phyloP scores from a whole-genome alignment of 1,140 invertebrate species.

The Pseudomyrmex gracilis region DNA sequence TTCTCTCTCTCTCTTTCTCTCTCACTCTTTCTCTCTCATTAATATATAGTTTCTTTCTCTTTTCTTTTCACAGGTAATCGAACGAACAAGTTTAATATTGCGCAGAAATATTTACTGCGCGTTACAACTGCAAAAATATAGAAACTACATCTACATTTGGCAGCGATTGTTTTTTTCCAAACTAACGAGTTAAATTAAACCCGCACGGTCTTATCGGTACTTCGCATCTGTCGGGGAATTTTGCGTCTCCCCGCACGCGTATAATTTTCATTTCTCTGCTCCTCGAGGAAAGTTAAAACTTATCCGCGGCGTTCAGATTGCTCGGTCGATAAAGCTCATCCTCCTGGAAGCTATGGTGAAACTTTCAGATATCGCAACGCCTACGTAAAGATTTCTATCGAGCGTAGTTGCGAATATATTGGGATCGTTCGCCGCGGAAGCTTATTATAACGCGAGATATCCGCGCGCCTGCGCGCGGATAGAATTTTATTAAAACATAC shows the following conservation, averaged over 20 bases:
- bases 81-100: constrained; percentile 17
- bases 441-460: constrained; percentile 21
- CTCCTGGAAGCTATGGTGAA: constrained; percentile 51
- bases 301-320: constrained; percentile 59
- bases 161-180: constrained; percentile 44
- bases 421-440: not conserved
- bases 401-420: constrained; percentile 46
- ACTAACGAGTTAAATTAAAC: constrained; percentile 35
- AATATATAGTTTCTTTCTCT: no score
- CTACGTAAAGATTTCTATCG: constrained; percentile 62
- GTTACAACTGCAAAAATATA: constrained; percentile 33
- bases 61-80: not conserved
- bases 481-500: constrained; percentile 24
- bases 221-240: constrained; percentile 39
- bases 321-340: constrained; percentile 64
- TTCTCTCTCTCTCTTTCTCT: no score
- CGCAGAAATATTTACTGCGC: constrained; percentile 4
- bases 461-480: not conserved
- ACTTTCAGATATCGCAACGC: constrained; percentile 66
- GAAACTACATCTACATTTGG: constrained; percentile 32
- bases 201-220: constrained; percentile 35
- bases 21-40: no score
- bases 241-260: constrained; percentile 14
- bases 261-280: constrained; percentile 63
- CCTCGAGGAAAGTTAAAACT: constrained; percentile 58